Conservation (phyloP, 1,140 invertebrate species). For the Prorops nasuta region DNA sequence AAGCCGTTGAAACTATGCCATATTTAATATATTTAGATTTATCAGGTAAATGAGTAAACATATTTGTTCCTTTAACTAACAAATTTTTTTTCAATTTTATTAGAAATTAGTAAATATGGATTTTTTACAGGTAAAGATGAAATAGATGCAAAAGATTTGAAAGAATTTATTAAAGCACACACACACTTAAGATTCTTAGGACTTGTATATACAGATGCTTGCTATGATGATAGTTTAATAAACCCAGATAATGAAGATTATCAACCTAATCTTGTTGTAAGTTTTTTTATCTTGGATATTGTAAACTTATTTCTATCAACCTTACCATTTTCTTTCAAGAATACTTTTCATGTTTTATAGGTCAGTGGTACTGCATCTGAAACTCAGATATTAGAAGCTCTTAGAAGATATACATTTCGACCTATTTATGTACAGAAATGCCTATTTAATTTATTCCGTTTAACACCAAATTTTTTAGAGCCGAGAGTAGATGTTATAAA, state of each 20-base stretch:
- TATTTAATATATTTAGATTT: slow-evolving; percentile 68
- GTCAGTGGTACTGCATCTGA: slow-evolving; percentile 66
- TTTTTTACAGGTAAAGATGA: slow-evolving; percentile 56
- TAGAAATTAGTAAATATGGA: too few species aligned
- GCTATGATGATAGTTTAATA: slow-evolving; percentile 61
- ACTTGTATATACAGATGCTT: slow-evolving; percentile 63
- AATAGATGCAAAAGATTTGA: slow-evolving; percentile 58
- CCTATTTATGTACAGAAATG: slow-evolving; percentile 71
- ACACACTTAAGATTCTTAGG: slow-evolving; percentile 63
- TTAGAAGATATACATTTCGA: slow-evolving; percentile 64
- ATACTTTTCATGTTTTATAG: slow-evolving; percentile 43
- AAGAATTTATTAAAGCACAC: slow-evolving; percentile 57
- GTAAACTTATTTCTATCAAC: neutral
- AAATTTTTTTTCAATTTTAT: slow-evolving; percentile 6
- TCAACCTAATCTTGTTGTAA: slow-evolving; percentile 53
- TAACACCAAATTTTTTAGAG: slow-evolving; percentile 62
- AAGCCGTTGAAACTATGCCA: slow-evolving; percentile 59
- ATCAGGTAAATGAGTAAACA: slow-evolving; percentile 56
- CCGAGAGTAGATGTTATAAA: slow-evolving; percentile 69
- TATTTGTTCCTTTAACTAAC: neutral
- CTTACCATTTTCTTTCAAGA: slow-evolving; percentile 3
- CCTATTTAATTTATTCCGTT: slow-evolving; percentile 70
- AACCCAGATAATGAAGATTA: slow-evolving; percentile 54
- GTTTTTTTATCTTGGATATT: slow-evolving; percentile 18
- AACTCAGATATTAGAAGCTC: slow-evolving; percentile 64